Percentiles rank a stretch among this genome's conserved stretches.
Conservation (phyloP, 2,797 vertebrate species). For the Tenualosa thibaudeaui region DNA sequence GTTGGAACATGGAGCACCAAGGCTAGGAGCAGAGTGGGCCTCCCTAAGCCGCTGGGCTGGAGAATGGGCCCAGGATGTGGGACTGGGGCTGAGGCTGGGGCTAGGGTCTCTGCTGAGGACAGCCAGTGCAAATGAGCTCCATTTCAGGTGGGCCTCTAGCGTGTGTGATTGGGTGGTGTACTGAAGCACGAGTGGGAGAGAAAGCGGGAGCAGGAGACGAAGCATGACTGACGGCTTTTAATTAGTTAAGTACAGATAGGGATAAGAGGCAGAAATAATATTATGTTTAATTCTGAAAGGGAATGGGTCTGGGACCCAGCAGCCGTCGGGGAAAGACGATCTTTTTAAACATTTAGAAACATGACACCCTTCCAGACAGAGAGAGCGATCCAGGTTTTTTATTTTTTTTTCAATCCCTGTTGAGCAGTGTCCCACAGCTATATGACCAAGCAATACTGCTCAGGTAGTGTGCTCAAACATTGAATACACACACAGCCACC, state of each 20-base stretch:
- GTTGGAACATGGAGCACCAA: background rate
- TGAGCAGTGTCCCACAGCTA: background rate
- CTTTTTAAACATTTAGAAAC: constrained; percentile 17
- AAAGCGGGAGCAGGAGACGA: constrained; percentile 20
- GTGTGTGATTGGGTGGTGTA: background rate
- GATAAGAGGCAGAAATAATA: constrained; percentile 46
- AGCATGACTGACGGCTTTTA: constrained; percentile 51
- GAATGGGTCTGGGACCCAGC: constrained; percentile 34
- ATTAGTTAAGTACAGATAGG: constrained; percentile 53
- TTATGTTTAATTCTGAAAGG: constrained; percentile 46
- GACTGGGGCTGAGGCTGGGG: background rate
- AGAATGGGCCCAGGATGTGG: background rate
- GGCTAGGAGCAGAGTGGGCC: no score
- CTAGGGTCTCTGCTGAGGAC: background rate
- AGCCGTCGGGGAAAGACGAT: background rate
- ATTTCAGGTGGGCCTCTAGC: background rate
- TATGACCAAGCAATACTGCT: background rate
- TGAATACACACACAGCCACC: background rate
- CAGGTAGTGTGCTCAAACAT: background rate
- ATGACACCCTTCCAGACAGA: constrained; percentile 16
- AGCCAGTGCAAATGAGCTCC: background rate
- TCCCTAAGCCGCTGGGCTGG: background rate
- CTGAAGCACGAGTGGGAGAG: background rate
- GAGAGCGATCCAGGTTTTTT: background rate
- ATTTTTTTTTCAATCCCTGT: background rate